Conservation (phyloP, 2,113 vertebrate genomes). For the Oncorhynchus nerka region DNA sequence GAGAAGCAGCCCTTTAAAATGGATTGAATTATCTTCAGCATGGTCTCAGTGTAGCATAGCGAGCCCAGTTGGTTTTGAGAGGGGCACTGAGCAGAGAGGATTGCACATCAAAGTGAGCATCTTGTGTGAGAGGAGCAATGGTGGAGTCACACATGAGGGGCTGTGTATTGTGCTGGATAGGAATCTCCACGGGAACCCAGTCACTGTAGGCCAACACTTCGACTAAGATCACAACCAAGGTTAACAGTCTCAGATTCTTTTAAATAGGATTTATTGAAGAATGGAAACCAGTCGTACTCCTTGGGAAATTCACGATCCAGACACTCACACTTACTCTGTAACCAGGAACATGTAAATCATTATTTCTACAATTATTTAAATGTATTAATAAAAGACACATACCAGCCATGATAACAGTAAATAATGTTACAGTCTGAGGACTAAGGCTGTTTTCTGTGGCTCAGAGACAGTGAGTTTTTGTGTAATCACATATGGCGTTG, state of each 20-base stretch:
- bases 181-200: slow-evolving; percentile 53
- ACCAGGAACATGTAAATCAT: too few relatives aligned
- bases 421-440: slow-evolving; percentile 10
- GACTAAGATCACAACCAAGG: slow-evolving; percentile 37
- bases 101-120: slow-evolving; percentile 79
- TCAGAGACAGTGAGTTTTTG: slow-evolving; percentile 64
- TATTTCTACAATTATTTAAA: too few relatives aligned
- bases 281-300: too few relatives aligned
- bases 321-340: too few relatives aligned
- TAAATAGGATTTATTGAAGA: too few relatives aligned
- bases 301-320: too few relatives aligned
- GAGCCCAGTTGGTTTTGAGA: neutral
- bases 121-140: slow-evolving; percentile 78
- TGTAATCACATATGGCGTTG: slow-evolving; percentile 76
- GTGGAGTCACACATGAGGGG: slow-evolving; percentile 74
- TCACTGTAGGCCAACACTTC: slow-evolving; percentile 29
- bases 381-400: neutral
- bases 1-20: slow-evolving; percentile 9
- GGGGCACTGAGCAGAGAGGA: slow-evolving; percentile 12
- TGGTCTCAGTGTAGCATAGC: neutral
- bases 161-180: slow-evolving; percentile 65
- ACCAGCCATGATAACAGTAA: slow-evolving; percentile 10
- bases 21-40: neutral
- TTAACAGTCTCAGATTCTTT: slow-evolving; percentile 42
- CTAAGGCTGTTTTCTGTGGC: slow-evolving; percentile 54